phyloP scores from a whole-genome alignment of 1,140 invertebrate genomes.

The Venustaconcha ellipsiformis region DNA sequence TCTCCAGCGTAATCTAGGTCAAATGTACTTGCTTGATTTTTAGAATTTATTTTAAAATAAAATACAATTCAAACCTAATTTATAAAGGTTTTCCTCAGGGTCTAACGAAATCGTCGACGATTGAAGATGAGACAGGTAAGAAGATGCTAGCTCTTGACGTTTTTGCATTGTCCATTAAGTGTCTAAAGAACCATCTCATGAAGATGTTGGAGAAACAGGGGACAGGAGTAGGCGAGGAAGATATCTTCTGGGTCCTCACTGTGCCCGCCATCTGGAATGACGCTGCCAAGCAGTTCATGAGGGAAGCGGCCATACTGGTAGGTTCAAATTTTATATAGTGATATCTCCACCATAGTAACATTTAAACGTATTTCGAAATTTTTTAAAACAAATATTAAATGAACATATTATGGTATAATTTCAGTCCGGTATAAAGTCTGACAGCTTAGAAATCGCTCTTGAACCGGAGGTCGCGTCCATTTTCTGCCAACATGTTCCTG shows the following conservation, averaged over 20 bases:
- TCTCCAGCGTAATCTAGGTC: too few species aligned
- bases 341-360: too few species aligned
- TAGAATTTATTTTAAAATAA: background rate
- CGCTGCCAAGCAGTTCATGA: conserved; percentile 15
- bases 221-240: background rate
- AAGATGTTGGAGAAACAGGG: conserved; percentile 4
- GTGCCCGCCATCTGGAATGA: conserved; percentile 22
- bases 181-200: conserved; percentile 9
- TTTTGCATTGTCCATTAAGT: conserved; percentile 15
- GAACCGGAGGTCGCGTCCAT: conserved; percentile 19
- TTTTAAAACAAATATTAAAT: too few species aligned
- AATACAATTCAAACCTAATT: background rate
- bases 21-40: too few species aligned
- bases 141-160: conserved; percentile 11
- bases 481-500: conserved; percentile 14
- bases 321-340: too few species aligned
- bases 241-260: conserved; percentile 21
- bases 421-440: conserved; percentile 6
- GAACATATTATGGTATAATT: too few species aligned
- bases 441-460: conserved; percentile 2
- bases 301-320: conserved; percentile 20
- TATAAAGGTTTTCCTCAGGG: background rate
- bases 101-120: conserved; percentile 4
- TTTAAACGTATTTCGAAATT: too few species aligned
- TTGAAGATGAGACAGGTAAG: conserved; percentile 14